Percentiles rank a stretch among this genome's conserved stretches.
phyloP scores from a whole-genome alignment of 2,888 invertebrate species.

The Apotomis betuletana region DNA sequence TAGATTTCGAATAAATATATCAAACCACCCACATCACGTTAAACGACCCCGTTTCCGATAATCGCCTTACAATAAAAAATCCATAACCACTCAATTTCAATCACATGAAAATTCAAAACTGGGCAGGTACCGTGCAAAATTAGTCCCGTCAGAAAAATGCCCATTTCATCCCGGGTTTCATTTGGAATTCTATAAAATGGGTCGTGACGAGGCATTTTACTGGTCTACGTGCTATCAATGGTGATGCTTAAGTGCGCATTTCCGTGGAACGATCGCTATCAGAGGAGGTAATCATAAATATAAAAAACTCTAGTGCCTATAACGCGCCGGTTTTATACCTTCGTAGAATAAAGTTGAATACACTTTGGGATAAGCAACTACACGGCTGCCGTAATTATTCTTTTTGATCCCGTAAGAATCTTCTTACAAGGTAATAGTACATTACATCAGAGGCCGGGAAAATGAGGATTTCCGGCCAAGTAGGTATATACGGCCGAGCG shows the following conservation, averaged over 20 bases:
- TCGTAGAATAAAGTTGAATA: slow-evolving; percentile 55
- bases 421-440: no score
- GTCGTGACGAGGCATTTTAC: slow-evolving; percentile 57
- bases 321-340: slow-evolving; percentile 61
- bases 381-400: slow-evolving; percentile 25
- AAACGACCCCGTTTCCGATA: not conserved
- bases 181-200: slow-evolving; percentile 58
- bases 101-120: slow-evolving; percentile 13
- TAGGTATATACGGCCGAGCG: no score
- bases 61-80: slow-evolving; percentile 13
- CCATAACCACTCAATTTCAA: slow-evolving; percentile 10
- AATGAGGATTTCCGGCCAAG: no score
- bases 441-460: no score
- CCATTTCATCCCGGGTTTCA: slow-evolving; percentile 44
- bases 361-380: slow-evolving; percentile 53
- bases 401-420: not conserved
- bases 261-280: slow-evolving; percentile 52
- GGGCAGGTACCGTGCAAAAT: slow-evolving; percentile 15
- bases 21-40: not conserved
- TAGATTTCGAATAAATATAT: not conserved
- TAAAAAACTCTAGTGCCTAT: slow-evolving; percentile 57
- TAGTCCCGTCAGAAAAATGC: slow-evolving; percentile 25
- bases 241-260: slow-evolving; percentile 43
- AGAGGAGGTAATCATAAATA: slow-evolving; percentile 69
- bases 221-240: slow-evolving; percentile 64